A percentile compares a stretch with the other conserved stretches of the same genome.
phyloP scores from a whole-genome alignment of 2,888 invertebrate genomes.

The Campaea margaritaria region DNA sequence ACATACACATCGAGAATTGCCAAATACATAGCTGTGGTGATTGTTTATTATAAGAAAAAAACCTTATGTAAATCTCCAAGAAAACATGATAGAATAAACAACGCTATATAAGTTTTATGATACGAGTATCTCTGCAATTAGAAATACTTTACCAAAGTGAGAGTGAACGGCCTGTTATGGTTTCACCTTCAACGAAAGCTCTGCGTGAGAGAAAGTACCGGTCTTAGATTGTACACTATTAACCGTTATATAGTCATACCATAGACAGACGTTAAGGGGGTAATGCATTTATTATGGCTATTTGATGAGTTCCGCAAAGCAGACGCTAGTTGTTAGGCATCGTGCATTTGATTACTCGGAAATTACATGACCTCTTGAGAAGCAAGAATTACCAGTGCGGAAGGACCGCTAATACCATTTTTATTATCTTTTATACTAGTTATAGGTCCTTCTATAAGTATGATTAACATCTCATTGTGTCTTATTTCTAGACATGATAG shows the following conservation, averaged over 20 bases:
- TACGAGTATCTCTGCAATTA: constrained; percentile 11
- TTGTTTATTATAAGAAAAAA: neutral
- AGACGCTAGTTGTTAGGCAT: constrained; percentile 6
- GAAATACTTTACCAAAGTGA: constrained; percentile 29
- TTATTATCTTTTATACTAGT: no score
- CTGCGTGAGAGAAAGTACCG: constrained; percentile 31
- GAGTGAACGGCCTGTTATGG: constrained; percentile 38
- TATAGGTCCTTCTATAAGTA: no score
- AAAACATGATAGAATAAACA: neutral
- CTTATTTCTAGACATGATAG: no score
- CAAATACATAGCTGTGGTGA: no score
- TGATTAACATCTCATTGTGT: no score
- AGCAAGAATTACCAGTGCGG: no score
- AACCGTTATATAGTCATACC: constrained; percentile 11
- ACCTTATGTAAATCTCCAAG: neutral
- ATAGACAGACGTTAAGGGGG: constrained; percentile 8
- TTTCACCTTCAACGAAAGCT: constrained; percentile 32
- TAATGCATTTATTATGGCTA: constrained; percentile 28
- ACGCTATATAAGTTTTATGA: constrained; percentile 14
- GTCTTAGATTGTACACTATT: constrained; percentile 8
- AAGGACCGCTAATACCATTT: no score
- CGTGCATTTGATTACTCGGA: no score
- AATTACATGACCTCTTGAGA: no score
- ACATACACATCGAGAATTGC: no score
- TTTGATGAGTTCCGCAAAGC: constrained; percentile 27